Conservation (phyloP, 2,113 vertebrate genomes). For the Oryzias celebensis region DNA sequence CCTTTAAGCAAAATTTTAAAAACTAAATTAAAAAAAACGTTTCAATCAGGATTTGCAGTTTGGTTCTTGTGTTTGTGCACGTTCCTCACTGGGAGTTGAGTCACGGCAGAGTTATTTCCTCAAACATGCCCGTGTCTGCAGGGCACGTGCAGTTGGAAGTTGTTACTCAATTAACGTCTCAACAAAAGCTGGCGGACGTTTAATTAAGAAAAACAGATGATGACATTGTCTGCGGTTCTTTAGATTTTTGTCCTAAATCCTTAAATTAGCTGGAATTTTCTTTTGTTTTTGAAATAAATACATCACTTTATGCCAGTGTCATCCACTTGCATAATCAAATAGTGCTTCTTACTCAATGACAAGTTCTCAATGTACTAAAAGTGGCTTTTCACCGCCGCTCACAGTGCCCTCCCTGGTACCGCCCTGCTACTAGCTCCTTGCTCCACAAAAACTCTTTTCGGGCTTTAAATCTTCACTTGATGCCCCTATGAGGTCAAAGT, state of each 20-base stretch:
- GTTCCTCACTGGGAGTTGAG: constrained; percentile 17
- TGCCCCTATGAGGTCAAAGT: too few species aligned
- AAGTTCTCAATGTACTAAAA: neutral
- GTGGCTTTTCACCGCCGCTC: neutral
- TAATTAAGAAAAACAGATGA: constrained; percentile 23
- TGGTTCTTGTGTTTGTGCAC: neutral
- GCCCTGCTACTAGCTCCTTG: too few species aligned
- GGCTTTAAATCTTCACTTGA: too few species aligned
- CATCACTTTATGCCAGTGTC: neutral
- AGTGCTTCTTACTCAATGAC: neutral
- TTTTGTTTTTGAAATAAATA: neutral
- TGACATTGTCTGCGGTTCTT: constrained; percentile 19
- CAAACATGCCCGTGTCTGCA: constrained; percentile 38
- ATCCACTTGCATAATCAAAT: neutral
- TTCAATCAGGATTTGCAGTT: neutral
- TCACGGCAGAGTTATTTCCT: constrained; percentile 35
- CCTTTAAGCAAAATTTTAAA: neutral
- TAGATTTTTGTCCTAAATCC: neutral
- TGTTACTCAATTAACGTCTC: constrained; percentile 36
- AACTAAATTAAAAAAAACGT: too few species aligned
- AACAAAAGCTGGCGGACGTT: constrained; percentile 20
- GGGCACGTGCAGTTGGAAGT: constrained; percentile 24
- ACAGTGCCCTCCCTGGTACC: neutral
- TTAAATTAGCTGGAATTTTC: neutral
- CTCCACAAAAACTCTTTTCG: too few species aligned